phyloP scores from a whole-genome alignment of 2,113 vertebrate species.

The Calypte anna region DNA sequence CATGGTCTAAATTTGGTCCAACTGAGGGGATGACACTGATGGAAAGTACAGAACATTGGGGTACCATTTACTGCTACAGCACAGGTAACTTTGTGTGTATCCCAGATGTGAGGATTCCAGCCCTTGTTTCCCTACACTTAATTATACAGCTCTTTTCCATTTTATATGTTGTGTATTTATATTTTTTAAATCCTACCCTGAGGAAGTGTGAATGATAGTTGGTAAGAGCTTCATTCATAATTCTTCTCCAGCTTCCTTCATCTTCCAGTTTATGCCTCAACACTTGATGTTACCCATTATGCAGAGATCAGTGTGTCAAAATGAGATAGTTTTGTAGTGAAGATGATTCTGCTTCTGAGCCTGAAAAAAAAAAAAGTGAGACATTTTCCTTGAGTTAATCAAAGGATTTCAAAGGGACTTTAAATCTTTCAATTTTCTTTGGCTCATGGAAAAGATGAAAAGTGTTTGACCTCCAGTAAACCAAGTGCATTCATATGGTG shows the following conservation, averaged over 20 bases:
- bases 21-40: neutral
- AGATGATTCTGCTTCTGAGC: conserved; percentile 22
- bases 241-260: neutral
- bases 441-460: conserved; percentile 42
- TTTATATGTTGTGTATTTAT: neutral
- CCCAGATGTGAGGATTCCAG: neutral
- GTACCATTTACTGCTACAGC: neutral
- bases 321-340: conserved; percentile 27
- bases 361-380: neutral
- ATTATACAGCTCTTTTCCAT: neutral
- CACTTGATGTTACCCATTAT: neutral
- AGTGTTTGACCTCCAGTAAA: conserved; percentile 47
- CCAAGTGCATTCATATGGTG: conserved; percentile 8
- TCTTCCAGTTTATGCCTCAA: neutral
- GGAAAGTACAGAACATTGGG: neutral
- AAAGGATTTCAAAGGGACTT: conserved; percentile 45
- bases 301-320: conserved; percentile 25
- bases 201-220: neutral
- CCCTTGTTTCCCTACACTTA: neutral
- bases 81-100: neutral
- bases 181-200: neutral
- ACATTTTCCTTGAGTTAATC: conserved; percentile 40
- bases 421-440: conserved; percentile 57
- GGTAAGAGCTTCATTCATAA: neutral
- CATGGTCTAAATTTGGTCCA: neutral